phyloP scores from a whole-genome alignment of 2,888 invertebrate genomes.

The Atethmia centrago region DNA sequence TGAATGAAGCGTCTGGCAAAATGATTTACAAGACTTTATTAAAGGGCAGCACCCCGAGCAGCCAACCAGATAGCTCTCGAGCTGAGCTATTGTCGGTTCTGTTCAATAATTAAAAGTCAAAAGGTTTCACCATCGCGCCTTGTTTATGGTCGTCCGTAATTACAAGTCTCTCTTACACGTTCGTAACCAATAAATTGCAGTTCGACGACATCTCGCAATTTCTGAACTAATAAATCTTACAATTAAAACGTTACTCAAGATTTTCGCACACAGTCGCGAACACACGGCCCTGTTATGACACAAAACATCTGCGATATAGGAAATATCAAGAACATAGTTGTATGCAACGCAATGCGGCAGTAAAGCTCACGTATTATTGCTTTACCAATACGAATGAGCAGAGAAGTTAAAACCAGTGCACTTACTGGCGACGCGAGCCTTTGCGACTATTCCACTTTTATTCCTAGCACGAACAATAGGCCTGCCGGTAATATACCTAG shows the following conservation, averaged over 20 bases:
- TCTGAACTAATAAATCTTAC: conserved; percentile 66
- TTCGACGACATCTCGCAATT: conserved; percentile 74
- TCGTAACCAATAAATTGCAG: conserved; percentile 75
- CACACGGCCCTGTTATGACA: conserved; percentile 51
- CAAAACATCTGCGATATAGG: conserved; percentile 64
- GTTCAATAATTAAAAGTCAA: conserved; percentile 84
- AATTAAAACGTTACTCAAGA: conserved; percentile 56
- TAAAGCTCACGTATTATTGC: conserved; percentile 77
- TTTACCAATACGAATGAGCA: conserved; percentile 70
- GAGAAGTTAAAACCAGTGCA: conserved; percentile 83
- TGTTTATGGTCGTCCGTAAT: conserved; percentile 82
- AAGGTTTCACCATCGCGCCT: conserved; percentile 78
- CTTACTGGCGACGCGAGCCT: conserved; percentile 74
- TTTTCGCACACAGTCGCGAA: conserved; percentile 45
- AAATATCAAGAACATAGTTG: conserved; percentile 72
- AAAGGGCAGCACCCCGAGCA: conserved; percentile 77
- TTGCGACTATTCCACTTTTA: conserved; percentile 82
- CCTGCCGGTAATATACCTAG: conserved; percentile 78
- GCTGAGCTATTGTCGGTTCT: conserved; percentile 74
- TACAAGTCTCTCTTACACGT: conserved; percentile 74
- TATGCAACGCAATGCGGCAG: conserved; percentile 79
- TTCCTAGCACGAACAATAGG: conserved; percentile 87
- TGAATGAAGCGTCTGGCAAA: conserved; percentile 67
- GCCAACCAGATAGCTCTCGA: conserved; percentile 62
- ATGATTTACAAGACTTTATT: conserved; percentile 82